Evolutionary conservation across 2,888 invertebrate species (phyloP), one percentile per base, ranked within the genome.

Genomic region (Alsophila aescularia): DNA sequence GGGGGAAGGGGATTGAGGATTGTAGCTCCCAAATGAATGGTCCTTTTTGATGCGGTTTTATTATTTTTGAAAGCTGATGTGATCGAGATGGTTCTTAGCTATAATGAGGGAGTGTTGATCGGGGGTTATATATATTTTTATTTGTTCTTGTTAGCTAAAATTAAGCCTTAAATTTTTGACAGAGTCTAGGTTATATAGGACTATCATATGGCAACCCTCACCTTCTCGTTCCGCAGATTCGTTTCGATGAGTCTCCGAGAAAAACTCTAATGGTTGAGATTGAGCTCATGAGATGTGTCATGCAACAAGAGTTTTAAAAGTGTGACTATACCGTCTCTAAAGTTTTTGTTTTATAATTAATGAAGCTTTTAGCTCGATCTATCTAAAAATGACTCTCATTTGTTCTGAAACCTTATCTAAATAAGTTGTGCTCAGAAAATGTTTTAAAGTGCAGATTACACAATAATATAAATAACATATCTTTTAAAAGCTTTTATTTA

Each of bases 181-280:
- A n/a, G 1, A 2, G 41, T 35, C 21, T 52, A 47, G 41, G 15
- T 32, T 36, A 48, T 0, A n/a, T 21, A 39, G 39, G 44, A 12
- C 39, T n/a, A 27, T 13, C 39, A 43, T 34, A 39, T 35, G 50
- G 12, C 49, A 50, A 45, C 50, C 50, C 50, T 50, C 9, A 21
- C 40, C 82, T 81, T 73, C 81, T 83, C 81, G 82, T 85, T 85
- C 83, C 73, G 72, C 77, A 72, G 75, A 67, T 73, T 78, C 79
- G 79, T 83, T 82, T n/a, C n/a, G n/a, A 79, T 80, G 74, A 72
- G 67, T 32, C 69, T 73, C 73, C 24, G 73, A 73, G 78, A 83
- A 76, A 82, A 84, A 85, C 80, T 81, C 70, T 77, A 78, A 79
- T 75, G 82, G 83, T 87, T 87, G 88, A 87, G 86, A 87, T 85